A percentile compares a stretch with the other conserved stretches of the same genome.
Conservation (phyloP, 1,140 invertebrate genomes). For the Dinoponera quadriceps region DNA sequence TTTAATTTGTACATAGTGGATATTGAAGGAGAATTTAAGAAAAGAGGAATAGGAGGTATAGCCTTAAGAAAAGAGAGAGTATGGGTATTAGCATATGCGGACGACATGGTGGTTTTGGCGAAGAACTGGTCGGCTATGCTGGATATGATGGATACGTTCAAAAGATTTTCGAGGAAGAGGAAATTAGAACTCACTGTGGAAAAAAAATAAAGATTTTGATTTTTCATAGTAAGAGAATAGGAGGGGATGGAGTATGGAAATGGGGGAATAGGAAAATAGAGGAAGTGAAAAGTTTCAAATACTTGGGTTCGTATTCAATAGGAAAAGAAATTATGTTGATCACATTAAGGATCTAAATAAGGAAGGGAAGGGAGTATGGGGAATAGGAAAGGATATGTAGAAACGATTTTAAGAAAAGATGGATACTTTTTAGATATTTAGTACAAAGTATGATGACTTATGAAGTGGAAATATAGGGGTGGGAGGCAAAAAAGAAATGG, state of each 20-base stretch:
- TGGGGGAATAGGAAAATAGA: slow-evolving; percentile 39
- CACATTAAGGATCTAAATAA: slow-evolving; percentile 45
- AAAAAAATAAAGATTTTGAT: not conserved
- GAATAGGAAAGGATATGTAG: too few species aligned
- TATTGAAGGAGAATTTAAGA: not conserved
- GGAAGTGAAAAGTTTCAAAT: slow-evolving; percentile 47
- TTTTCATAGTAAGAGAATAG: not conserved
- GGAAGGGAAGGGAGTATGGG: slow-evolving; percentile 19
- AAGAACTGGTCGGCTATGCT: not conserved
- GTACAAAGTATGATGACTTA: not conserved
- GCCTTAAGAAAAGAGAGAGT: not conserved
- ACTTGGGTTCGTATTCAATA: slow-evolving; percentile 44
- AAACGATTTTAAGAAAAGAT: too few species aligned
- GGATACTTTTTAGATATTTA: too few species aligned
- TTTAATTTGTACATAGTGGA: not conserved
- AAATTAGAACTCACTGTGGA: not conserved
- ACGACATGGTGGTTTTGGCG: not conserved
- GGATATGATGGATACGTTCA: not conserved
- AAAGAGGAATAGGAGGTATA: not conserved
- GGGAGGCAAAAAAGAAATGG: not conserved
- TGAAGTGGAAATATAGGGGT: not conserved
- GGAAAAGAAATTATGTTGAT: slow-evolving; percentile 27
- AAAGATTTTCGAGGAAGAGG: not conserved
- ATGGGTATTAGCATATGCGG: not conserved
- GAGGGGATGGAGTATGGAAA: not conserved